phyloP scores from a whole-genome alignment of 2,113 vertebrate genomes.

The Tetrax tetrax region DNA sequence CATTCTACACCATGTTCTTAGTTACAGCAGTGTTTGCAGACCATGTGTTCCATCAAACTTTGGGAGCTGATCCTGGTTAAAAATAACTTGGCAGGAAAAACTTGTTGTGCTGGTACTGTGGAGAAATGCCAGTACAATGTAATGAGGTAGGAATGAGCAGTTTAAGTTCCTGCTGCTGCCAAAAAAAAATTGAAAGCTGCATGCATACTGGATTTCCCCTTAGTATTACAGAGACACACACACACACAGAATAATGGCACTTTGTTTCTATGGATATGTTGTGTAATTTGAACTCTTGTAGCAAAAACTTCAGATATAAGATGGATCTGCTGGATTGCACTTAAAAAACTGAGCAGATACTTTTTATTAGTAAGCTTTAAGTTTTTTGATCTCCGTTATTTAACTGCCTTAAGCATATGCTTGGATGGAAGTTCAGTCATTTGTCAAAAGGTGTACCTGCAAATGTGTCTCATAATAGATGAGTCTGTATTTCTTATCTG shows the following conservation, averaged over 20 bases:
- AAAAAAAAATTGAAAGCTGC: background rate
- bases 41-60: background rate
- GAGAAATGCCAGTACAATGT: background rate
- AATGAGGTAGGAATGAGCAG: background rate
- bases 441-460: background rate
- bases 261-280: background rate
- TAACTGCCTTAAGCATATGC: background rate
- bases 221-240: fast-evolving
- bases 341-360: background rate
- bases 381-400: background rate
- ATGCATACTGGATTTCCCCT: fast-evolving
- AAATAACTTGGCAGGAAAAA: slow-evolving; percentile 35
- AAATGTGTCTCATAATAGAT: background rate
- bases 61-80: slow-evolving; percentile 12
- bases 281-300: background rate
- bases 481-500: background rate
- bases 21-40: background rate
- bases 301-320: background rate
- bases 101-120: background rate
- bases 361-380: background rate
- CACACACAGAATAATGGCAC: background rate
- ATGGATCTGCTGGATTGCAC: background rate
- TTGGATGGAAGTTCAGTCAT: background rate
- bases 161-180: background rate
- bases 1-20: background rate